Conservation (phyloP, 1,140 invertebrate genomes). For the Zaprionus africanus region DNA sequence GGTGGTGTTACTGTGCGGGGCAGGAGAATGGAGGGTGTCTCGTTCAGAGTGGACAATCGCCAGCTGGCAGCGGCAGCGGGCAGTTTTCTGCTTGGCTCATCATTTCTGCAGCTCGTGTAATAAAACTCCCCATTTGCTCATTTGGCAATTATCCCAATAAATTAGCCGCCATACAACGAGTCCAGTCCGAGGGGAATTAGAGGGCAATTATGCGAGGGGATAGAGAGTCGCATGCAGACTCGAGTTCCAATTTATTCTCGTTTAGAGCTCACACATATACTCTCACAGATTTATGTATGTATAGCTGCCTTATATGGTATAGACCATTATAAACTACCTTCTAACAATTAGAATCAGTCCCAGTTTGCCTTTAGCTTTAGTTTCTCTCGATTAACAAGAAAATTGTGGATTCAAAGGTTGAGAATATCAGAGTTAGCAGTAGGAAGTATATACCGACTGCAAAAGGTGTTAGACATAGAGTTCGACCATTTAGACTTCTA, state of each 20-base stretch:
- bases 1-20: no score
- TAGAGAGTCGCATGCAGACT: neutral
- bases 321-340: neutral
- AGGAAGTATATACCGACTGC: no score
- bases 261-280: constrained; percentile 13
- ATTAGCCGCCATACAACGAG: constrained; percentile 70
- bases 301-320: neutral
- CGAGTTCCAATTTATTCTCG: constrained; percentile 15
- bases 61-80: constrained; percentile 19
- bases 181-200: constrained; percentile 8
- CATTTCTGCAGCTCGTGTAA: constrained; percentile 59
- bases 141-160: constrained; percentile 79
- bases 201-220: constrained; percentile 1
- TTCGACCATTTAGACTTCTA: no score
- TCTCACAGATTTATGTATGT: neutral
- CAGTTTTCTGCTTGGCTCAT: constrained; percentile 65
- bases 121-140: constrained; percentile 77
- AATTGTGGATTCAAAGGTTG: no score
- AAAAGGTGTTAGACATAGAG: no score
- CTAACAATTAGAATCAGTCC: neutral
- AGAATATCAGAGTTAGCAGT: no score
- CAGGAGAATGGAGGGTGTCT: neutral
- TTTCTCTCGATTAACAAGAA: neutral
- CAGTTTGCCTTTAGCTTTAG: neutral
- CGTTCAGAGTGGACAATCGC: constrained; percentile 6